Evolutionary conservation across 1,140 invertebrate genomes (phyloP), one percentile per base, ranked within the genome.

Genomic region (Seison nebaliae): DNA sequence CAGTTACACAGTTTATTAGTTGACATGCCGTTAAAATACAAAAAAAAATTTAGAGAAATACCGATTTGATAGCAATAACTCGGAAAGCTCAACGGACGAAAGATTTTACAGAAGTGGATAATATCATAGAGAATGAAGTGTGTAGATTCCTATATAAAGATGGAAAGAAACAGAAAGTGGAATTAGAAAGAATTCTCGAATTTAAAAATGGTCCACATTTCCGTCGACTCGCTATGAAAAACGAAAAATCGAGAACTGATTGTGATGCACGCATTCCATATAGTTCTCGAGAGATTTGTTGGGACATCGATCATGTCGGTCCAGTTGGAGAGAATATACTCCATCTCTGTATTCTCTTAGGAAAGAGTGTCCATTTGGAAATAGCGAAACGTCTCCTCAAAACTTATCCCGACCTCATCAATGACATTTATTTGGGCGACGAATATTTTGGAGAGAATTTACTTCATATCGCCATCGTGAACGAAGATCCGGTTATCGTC

Each of bases 401-500:
- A 31, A 75, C 79, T 52, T 96, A 78, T 60, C 86, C 86, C 0
- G 83, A 80, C 52, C 66, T 94, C 0, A 80, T 93, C 46, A 76
- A 86, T 50, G 86, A 96, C 52, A 73, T 88, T 45, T 96, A 93
- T 54, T 69, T 84, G 51, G 71, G 70, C 29, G 84, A 96, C 47
- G 84, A 93, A 54, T 94, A 93, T 55, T 96, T 88, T 51, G 81
- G 57, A 14, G 57, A 60, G 38, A 51, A 48, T 36, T 46, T 49
- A 0, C 63, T 96, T 1, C 86, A 96, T 48, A 83, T 94, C 53
- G 80, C 84, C 0, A 91, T 94, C 46, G 83, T 91, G 0, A 94
- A 94, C 55, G 86, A 94, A 53, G 86, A 96, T 55, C 80, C 83
- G 1, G 70, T 76, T 0, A 83, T 93, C 78, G 81, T 91, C 1